These are phyloP conservation scores for Cephus cinctus DNA, from an alignment of 1,140 invertebrate species.

Conservation along the genomic window DNA sequence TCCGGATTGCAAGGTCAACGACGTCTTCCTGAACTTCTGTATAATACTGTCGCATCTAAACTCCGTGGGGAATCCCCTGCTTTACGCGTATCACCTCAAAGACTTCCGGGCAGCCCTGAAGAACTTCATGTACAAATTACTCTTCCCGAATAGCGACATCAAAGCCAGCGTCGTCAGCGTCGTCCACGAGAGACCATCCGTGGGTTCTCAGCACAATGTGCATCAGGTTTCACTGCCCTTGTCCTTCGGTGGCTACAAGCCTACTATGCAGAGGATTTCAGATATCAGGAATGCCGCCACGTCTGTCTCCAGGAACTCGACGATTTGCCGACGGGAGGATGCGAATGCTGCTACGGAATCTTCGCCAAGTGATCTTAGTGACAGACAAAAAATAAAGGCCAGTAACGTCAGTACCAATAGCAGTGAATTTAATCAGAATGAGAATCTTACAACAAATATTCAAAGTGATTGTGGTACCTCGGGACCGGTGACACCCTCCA, in stretches of 20 bases:
- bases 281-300: constrained; percentile 4
- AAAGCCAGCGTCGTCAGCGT: constrained; percentile 24
- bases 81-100: constrained; percentile 88
- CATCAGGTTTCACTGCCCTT: too few species aligned
- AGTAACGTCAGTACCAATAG: constrained; percentile 5
- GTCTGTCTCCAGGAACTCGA: neutral
- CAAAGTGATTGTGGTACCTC: neutral
- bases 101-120: constrained; percentile 78
- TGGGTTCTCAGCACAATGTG: constrained; percentile 14
- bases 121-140: constrained; percentile 58
- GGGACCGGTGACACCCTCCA: neutral
- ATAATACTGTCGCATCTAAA: constrained; percentile 88
- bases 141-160: constrained; percentile 15
- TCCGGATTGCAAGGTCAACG: constrained; percentile 64
- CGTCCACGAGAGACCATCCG: constrained; percentile 25
- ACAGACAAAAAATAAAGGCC: neutral
- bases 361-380: constrained; percentile 15
- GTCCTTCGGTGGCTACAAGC: too few species aligned
- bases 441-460: neutral
- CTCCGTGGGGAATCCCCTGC: constrained; percentile 82
- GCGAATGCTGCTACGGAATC: constrained; percentile 2
- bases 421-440: constrained; percentile 15
- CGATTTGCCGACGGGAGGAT: neutral
- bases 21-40: constrained; percentile 72
- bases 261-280: constrained; percentile 19